phyloP scores from a whole-genome alignment of 53 echinoderm and acorn worm genomes.

The Hippasteria phrygiana region DNA sequence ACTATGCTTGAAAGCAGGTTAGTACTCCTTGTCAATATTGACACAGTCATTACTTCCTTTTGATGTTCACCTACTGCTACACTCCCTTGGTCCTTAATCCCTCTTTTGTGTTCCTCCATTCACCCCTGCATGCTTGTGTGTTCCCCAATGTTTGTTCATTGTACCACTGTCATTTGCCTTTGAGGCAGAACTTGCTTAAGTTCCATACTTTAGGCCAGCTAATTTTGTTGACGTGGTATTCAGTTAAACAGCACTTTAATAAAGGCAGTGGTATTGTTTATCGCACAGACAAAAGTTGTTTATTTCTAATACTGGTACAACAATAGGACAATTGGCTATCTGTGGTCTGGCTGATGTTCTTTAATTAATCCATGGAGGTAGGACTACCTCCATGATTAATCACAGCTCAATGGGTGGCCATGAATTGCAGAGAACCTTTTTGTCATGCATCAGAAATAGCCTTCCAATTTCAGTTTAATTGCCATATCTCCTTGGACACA shows the following conservation, averaged over 20 bases:
- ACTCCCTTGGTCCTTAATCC: no score
- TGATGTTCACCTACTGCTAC: no score
- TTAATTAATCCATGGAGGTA: no score
- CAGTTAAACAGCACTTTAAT: neutral
- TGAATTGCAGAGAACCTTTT: neutral
- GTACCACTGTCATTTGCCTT: no score
- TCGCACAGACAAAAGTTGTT: neutral
- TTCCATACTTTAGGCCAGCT: no score
- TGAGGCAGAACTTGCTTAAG: no score
- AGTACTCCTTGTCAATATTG: no score
- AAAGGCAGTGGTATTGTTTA: neutral
- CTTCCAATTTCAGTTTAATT: neutral
- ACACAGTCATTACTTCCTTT: no score
- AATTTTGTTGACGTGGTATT: neutral
- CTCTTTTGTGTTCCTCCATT: no score
- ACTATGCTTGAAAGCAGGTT: no score
- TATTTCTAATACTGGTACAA: neutral
- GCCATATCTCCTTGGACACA: neutral
- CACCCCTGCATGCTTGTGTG: no score
- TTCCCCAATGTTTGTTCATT: no score
- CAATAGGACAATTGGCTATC: neutral
- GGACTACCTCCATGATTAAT: neutral
- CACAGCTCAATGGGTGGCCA: neutral
- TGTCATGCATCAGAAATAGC: neutral
- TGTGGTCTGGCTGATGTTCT: neutral